Evolutionary conservation across 2,113 vertebrate genomes (phyloP).

Genomic region (Phocoena sinus): DNA sequence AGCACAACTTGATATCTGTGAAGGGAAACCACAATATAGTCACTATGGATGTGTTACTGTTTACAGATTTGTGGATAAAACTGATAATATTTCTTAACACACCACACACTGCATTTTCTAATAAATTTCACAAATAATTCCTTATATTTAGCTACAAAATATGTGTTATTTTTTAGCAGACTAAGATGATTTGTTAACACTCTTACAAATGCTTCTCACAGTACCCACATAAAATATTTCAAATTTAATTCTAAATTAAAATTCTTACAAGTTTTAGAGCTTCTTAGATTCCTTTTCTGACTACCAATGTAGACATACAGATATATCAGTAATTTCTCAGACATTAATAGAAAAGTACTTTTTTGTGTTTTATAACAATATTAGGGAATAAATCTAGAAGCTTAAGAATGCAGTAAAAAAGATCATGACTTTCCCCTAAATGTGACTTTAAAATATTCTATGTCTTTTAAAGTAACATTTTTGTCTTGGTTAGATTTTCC

Average conservation of each 20-base stretch:
- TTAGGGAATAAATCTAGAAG: slow-evolving; percentile 18
- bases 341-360: slow-evolving; percentile 20
- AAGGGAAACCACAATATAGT: slow-evolving; percentile 74
- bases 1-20: slow-evolving; percentile 78
- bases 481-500: neutral
- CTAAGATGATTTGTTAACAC: neutral
- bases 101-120: neutral
- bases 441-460: neutral
- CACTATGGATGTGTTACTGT: slow-evolving; percentile 48
- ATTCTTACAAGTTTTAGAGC: neutral
- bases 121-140: slow-evolving; percentile 25
- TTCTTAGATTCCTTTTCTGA: neutral
- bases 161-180: neutral
- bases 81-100: neutral
- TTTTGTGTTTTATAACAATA: neutral
- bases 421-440: neutral
- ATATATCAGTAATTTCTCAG: neutral
- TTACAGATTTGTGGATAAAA: slow-evolving; percentile 36
- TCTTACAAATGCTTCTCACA: neutral
- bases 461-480: neutral
- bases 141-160: neutral
- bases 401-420: neutral
- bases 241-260: slow-evolving; percentile 34
- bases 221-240: neutral
- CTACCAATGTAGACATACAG: neutral